Evolutionary conservation across 1,140 invertebrate species (phyloP), one percentile per base, ranked within the genome.

Genomic region (Rhopalosiphum padi): DNA sequence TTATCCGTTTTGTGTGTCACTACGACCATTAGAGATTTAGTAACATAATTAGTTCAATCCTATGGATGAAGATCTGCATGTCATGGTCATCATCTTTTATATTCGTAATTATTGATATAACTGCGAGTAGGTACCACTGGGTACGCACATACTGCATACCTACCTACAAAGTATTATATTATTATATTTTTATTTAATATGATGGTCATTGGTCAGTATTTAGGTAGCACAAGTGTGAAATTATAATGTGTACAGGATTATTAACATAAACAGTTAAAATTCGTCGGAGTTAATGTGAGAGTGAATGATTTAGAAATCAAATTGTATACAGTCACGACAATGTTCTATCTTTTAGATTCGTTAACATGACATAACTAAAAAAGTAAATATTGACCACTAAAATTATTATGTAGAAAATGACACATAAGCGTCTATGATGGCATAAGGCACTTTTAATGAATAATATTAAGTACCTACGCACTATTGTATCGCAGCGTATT

Each of bases 81-180:
- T 77, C 60, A 77, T n/a, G 30, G 60, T 77, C 60, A 77, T 77
- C 60, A 77, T 77, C 60, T 77, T 77, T 77, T 77, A 77, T 77
- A 77, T 77, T 77, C 30, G 30, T 77, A 77, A 77, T 77, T 77
- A 77, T 77, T 77, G 60, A n/a, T 77, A 77, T 77, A n/a, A 77
- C 30, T 5, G 15, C 60, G 3, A 77, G 60, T 77, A n/a, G 15
- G 30, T n/a, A n/a, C 60, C 15, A 1, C 48, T 51, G 48, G 48
- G 48, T 46, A 46, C 30, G 23, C 8, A 60, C 1, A 68, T 68
- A 30, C 30, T 15, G 30, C n/a, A n/a, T 77, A 15, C 30, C 30
- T 77, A n/a, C 15, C 30, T 77, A n/a, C 15, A 77, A 35, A n/a
- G n/a, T 77, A 77, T n/a, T 51, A 51, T 18, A 68, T 51, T n/a